Evolutionary conservation across 2,888 invertebrate species (phyloP).

Genomic region (Cremastobaeus sp.): DNA sequence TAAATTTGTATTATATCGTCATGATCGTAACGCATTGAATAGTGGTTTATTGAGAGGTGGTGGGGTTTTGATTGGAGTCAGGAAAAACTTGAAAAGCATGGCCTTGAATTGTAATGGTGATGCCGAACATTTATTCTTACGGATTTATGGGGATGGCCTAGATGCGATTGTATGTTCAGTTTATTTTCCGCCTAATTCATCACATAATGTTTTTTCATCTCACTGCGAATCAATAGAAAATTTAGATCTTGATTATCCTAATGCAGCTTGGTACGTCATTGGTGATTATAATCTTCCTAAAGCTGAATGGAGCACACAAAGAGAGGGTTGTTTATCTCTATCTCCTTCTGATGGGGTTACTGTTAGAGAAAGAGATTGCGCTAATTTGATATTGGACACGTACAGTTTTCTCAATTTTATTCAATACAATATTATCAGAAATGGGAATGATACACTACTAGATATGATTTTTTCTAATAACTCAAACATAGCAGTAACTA

Average conservation of each 20-base stretch:
- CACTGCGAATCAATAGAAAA: too few species aligned
- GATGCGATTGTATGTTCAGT: background rate
- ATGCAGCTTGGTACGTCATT: too few species aligned
- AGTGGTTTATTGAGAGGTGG: background rate
- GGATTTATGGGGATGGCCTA: background rate
- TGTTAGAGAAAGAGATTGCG: background rate
- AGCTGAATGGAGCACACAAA: background rate
- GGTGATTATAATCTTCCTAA: background rate
- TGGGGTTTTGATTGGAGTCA: background rate
- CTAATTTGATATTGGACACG: background rate
- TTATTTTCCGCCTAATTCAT: background rate
- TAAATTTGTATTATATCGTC: background rate
- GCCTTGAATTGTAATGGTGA: background rate
- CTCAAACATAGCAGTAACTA: too few species aligned
- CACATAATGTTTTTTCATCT: too few species aligned
- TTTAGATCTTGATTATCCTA: too few species aligned
- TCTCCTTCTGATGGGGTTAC: background rate
- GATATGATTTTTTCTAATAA: background rate
- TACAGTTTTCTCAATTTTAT: slow-evolving; percentile 11
- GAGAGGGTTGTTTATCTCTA: background rate
- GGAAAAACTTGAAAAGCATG: background rate
- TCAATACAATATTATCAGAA: slow-evolving; percentile 6
- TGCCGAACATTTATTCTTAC: background rate
- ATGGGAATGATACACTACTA: background rate
- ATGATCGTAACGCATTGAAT: background rate